Conservation (phyloP, 1,140 invertebrate species). For the Drosophila auraria region DNA sequence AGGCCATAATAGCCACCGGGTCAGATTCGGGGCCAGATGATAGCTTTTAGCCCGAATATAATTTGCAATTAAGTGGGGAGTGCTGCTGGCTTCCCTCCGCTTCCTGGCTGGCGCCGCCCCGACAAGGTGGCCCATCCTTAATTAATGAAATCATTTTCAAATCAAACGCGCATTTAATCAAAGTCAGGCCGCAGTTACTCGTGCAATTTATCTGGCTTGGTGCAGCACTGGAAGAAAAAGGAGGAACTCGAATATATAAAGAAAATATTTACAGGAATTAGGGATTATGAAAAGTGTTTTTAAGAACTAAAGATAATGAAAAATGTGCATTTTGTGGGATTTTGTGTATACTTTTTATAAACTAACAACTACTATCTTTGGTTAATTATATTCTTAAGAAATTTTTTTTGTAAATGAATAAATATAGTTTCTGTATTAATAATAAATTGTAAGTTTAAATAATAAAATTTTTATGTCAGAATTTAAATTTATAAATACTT, state of each 20-base stretch:
- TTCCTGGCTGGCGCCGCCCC: too few relatives aligned
- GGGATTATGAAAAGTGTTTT: background rate
- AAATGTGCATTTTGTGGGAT: too few relatives aligned
- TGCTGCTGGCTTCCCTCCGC: background rate
- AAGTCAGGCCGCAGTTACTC: constrained; percentile 36
- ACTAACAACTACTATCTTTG: too few relatives aligned
- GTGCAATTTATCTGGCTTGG: constrained; percentile 49
- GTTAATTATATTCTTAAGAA: too few relatives aligned
- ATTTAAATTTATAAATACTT: too few relatives aligned
- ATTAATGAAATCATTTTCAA: constrained; percentile 78
- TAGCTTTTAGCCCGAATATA: constrained; percentile 35
- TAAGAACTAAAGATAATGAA: background rate
- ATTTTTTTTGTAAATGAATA: too few relatives aligned
- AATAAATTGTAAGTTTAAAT: too few relatives aligned
- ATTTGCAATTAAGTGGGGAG: constrained; percentile 16
- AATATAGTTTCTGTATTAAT: too few relatives aligned
- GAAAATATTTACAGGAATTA: too few relatives aligned
- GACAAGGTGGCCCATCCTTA: constrained; percentile 41
- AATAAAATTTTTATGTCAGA: too few relatives aligned
- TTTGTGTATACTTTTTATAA: too few relatives aligned
- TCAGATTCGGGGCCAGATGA: constrained; percentile 20
- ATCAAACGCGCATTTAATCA: constrained; percentile 75
- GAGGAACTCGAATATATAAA: too few relatives aligned
- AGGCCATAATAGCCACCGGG: constrained; percentile 21
- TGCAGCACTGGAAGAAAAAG: constrained; percentile 7